Evolutionary conservation across 2,113 vertebrate genomes (phyloP).

Genomic region (Globicephala melas): DNA sequence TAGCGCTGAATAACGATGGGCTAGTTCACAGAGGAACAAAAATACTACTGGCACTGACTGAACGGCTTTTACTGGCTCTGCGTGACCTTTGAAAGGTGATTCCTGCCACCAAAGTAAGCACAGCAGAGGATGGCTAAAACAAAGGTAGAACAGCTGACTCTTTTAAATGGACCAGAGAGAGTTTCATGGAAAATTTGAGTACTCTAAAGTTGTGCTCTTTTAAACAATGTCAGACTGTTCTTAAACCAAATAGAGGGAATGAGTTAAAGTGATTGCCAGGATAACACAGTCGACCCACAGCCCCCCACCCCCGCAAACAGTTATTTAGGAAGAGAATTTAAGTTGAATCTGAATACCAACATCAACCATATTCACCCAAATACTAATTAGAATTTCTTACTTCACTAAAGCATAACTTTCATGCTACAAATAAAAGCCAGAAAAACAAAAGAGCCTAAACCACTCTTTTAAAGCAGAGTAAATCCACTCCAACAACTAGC

Average conservation of each 20-base stretch:
- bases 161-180: not conserved
- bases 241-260: not conserved
- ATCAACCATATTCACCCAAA: not conserved
- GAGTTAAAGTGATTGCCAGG: not conserved
- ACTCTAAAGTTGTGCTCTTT: not conserved
- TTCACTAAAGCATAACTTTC: not conserved
- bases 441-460: not conserved
- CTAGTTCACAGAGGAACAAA: not conserved
- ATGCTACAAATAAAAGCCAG: not conserved
- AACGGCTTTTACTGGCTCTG: conserved; percentile 1
- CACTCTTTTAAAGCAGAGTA: not conserved
- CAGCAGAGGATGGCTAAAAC: not conserved
- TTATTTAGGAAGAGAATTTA: not conserved
- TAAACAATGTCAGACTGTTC: not conserved
- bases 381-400: not conserved
- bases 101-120: conserved; percentile 31
- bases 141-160: not conserved
- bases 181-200: conserved; percentile 36
- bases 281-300: not conserved
- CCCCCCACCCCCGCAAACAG: not conserved
- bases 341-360: not conserved
- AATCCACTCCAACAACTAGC: not conserved
- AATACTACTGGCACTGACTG: not conserved
- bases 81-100: conserved; percentile 58
- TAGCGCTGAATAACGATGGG: not conserved